Evolutionary conservation across 2,797 vertebrate species (phyloP), one percentile per base, ranked within the genome.

Genomic region (Hippoglossus hippoglossus): DNA sequence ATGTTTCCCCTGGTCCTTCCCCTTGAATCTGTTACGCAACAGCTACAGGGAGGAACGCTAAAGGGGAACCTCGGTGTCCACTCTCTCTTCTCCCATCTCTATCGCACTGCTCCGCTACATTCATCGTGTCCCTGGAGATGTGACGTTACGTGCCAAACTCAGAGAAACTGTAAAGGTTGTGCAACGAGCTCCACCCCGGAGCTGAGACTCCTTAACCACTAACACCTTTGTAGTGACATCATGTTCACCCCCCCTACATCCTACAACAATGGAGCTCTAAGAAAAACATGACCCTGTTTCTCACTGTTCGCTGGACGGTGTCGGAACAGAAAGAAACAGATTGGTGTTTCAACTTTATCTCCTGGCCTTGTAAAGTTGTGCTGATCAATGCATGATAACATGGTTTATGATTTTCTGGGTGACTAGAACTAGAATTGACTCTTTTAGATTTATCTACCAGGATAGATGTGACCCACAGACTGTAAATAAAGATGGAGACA

Each of bases 211-310:
- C 78, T 74, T 53, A 85, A 79, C n/a, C 59, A 39, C 73, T 81
- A 80, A 84, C 81, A 84, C 85, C 67, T 86, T 87, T 79, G 60
- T 53, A 67, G 73, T 91, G 83, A 90, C 81, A 60, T 91, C 87
- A 89, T 76, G 44, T 41, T 68, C 62, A 71, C 67, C 47, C 63
- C 6, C 2, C 71, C 73, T 69, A 25, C 63, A 73, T 52, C 67
- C 28, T 21, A 50, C 67, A 84, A 80, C 73, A 80, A 70, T 44
- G 55, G 63, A 28, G 39, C 44, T 18, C 44, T 46, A 19, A 16
- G 5, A 16, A 46, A 16, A 46, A 18, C 44, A 46, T 44, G 4
- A 2, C 12, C 16, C 41, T 44, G 41, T 6, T 44, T 18, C 41
- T 15, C 41, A 44, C 41, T 44, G 41, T 6, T 34, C 31, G 31